Conservation (phyloP, 1,140 invertebrate genomes). For the Subanguina moxae region DNA sequence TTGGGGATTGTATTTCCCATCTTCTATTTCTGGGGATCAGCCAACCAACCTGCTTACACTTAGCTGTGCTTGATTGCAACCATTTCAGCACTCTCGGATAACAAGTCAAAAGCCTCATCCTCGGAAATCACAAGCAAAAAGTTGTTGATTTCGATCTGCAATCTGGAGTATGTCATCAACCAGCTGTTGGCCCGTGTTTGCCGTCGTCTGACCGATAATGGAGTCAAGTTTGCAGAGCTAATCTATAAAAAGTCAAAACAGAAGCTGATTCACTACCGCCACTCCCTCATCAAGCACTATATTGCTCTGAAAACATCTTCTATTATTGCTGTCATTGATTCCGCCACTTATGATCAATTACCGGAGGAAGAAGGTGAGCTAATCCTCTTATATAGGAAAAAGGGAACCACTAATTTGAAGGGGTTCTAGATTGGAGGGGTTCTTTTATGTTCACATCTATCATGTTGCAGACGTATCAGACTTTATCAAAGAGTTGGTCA, state of each 20-base stretch:
- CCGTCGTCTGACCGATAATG: constrained; percentile 50
- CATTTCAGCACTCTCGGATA: no score
- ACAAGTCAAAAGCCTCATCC: background rate
- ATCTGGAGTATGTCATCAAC: constrained; percentile 52
- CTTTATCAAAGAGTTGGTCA: constrained; percentile 55
- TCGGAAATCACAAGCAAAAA: constrained; percentile 38
- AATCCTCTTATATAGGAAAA: no score
- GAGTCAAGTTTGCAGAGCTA: constrained; percentile 53
- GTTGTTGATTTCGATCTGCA: constrained; percentile 52
- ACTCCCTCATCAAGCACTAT: constrained; percentile 41
- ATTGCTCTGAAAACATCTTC: constrained; percentile 35
- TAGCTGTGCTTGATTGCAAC: no score
- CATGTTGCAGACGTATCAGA: constrained; percentile 58
- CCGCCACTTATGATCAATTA: constrained; percentile 39
- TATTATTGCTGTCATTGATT: constrained; percentile 41
- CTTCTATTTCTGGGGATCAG: no score
- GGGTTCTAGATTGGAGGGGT: no score
- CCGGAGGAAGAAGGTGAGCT: constrained; percentile 45
- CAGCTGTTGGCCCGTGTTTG: constrained; percentile 50
- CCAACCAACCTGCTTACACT: no score
- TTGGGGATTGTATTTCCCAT: no score
- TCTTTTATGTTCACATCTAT: no score
- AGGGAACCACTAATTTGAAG: no score
- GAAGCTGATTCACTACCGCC: constrained; percentile 38
- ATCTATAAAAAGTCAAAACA: constrained; percentile 48